A percentile compares a stretch with the other conserved stretches of the same genome.
phyloP scores from a whole-genome alignment of 2,888 invertebrate genomes.

The Erpobdella octoculata region DNA sequence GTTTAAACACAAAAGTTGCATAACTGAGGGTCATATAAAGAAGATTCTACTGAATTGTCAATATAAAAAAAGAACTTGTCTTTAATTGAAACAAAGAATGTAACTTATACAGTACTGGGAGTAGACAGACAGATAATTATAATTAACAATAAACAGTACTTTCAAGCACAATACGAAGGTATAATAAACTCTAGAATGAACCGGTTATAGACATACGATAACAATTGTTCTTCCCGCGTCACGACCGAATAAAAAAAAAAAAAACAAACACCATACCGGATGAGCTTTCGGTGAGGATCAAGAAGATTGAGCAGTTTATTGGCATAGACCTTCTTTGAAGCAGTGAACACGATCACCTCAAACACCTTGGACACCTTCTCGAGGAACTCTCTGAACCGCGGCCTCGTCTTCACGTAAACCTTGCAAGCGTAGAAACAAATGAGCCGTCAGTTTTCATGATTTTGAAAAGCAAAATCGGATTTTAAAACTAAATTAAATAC shows the following conservation, averaged over 20 bases:
- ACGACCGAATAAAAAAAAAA: too few species aligned
- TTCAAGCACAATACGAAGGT: not conserved
- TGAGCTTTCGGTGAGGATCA: slow-evolving; percentile 78
- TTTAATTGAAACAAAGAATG: too few species aligned
- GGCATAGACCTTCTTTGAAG: slow-evolving; percentile 88
- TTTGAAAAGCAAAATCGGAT: not conserved
- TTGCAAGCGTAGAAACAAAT: slow-evolving; percentile 35
- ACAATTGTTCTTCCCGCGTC: too few species aligned
- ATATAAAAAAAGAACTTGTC: too few species aligned
- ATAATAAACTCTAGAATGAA: not conserved
- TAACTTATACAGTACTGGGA: too few species aligned
- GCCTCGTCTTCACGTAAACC: slow-evolving; percentile 75
- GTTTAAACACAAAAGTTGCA: too few species aligned
- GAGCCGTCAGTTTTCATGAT: not conserved
- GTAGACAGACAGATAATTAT: not conserved
- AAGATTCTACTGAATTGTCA: too few species aligned
- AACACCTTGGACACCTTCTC: slow-evolving; percentile 76
- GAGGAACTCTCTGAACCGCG: slow-evolving; percentile 82
- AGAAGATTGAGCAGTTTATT: slow-evolving; percentile 82
- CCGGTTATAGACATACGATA: too few species aligned
- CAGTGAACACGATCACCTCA: slow-evolving; percentile 90
- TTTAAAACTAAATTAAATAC: too few species aligned
- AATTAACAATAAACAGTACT: not conserved
- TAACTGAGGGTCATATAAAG: too few species aligned
- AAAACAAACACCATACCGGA: slow-evolving; percentile 61